Evolutionary conservation across 2,888 invertebrate genomes (phyloP).

Genomic region (Cyclophora albipunctata): DNA sequence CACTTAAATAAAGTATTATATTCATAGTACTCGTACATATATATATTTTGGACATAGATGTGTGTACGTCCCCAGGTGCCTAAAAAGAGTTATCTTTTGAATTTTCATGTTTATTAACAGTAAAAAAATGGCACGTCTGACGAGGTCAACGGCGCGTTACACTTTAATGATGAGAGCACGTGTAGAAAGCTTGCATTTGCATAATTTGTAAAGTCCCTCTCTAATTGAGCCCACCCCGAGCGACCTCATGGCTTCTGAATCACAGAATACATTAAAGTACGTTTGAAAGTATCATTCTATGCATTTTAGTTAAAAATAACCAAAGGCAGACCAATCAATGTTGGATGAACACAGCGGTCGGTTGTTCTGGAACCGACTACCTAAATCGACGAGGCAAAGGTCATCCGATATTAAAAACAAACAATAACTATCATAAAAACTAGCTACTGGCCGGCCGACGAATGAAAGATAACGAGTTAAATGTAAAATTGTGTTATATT

Average conservation of each 20-base stretch:
- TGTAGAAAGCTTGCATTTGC: constrained; percentile 35
- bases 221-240: constrained; percentile 27
- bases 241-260: constrained; percentile 15
- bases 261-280: constrained; percentile 14
- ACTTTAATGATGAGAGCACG: constrained; percentile 44
- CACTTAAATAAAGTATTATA: too few species aligned
- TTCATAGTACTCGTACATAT: too few species aligned
- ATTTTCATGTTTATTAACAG: constrained; percentile 20
- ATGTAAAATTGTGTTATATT: too few species aligned
- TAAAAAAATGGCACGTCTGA: constrained; percentile 22
- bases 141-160: constrained; percentile 33
- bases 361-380: too few species aligned
- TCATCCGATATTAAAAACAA: too few species aligned
- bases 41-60: too few species aligned
- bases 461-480: constrained; percentile 3
- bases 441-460: constrained; percentile 9
- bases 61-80: too few species aligned
- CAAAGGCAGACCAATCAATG: constrained; percentile 1
- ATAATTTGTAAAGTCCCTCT: constrained; percentile 41
- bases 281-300: constrained; percentile 3
- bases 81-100: constrained; percentile 5
- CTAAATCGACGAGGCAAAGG: too few species aligned
- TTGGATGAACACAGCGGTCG: neutral
- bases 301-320: constrained; percentile 5
- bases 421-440: neutral